Base-by-base conservation (phyloP, 2,113 vertebrate species). In the Nycticorax nycticorax region DNA sequence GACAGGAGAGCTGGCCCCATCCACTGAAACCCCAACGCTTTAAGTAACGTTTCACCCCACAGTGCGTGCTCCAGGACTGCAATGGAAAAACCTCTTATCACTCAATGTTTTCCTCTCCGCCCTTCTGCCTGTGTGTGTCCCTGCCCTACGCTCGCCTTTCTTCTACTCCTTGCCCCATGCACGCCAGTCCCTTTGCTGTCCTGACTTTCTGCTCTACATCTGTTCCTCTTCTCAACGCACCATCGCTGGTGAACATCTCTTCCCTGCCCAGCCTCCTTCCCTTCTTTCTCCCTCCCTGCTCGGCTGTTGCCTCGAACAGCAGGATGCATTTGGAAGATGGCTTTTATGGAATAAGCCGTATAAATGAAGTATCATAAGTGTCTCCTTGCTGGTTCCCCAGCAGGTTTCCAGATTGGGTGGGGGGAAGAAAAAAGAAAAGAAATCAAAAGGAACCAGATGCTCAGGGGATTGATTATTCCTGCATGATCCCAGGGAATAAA, bases 381-480 rank as follows among this genome's bases (percentile, higher is more conserved):
- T 73, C 81, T 93, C 90, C 92, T 3, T 3, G 78, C 81, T 82
- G 89, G 8, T 37, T 95, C 88, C 85, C 85, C 93, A 96, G 85
- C 88, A 95, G 92, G 89, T 90, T 95, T 96, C 92, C 94, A 97
- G 94, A 94, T 79, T 91, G 35, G 24, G 6, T 0, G 8, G 9
- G 9, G 32, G 5, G 4, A 14, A 6, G 8, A 43, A 47, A 14
- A 45, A 32, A 60, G 5, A 60, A 85, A 79, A 74, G 66, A 91
- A 94, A 95, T 88, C 85, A 92, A 94, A 94, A 83, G 89, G 56
- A 95, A 88, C 90, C 95, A 96, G 90, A 95, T 96, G 96, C 89
- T 96, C 18, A 23, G 27, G 50, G 85, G 59, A 96, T 90, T 96
- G 92, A 95, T 96, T 92, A 94, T 90, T 92, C 50, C 59, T 95